Conservation (phyloP, 1,140 invertebrate genomes). For the Aricia agestis region DNA sequence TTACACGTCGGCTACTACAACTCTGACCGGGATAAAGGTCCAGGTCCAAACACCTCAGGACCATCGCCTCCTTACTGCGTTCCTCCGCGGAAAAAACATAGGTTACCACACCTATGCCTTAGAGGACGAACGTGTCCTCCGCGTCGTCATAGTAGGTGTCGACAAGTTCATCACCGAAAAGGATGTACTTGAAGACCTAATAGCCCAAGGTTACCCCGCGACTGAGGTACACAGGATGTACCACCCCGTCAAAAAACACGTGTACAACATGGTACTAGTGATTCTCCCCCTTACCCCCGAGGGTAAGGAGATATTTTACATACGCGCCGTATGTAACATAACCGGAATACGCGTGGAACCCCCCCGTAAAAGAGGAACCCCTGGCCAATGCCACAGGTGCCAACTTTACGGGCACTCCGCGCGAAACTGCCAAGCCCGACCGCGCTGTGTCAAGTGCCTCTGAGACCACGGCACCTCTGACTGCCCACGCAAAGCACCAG, state of each 20-base stretch:
- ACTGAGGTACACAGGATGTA: not conserved
- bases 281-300: not conserved
- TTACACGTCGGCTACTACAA: not conserved
- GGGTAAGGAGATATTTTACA: slow-evolving; percentile 4
- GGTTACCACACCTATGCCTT: not conserved
- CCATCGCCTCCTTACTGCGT: not conserved
- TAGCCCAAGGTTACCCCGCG: not conserved
- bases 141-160: not conserved
- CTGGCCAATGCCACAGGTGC: slow-evolving; percentile 16
- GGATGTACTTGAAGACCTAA: not conserved
- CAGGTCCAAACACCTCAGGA: not conserved
- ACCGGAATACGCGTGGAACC: not conserved
- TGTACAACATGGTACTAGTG: not conserved
- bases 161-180: not conserved
- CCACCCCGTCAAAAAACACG: not conserved
- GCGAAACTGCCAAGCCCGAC: not conserved
- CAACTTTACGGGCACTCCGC: slow-evolving; percentile 14
- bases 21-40: not conserved
- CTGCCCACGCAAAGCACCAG: not conserved
- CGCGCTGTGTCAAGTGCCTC: slow-evolving; percentile 21
- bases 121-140: not conserved
- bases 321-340: not conserved
- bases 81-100: not conserved
- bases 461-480: slow-evolving; percentile 11
- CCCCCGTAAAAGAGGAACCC: not conserved